These are phyloP conservation scores for Bombus affinis DNA, from an alignment of 1,140 invertebrate species.

Conservation along the genomic window DNA sequence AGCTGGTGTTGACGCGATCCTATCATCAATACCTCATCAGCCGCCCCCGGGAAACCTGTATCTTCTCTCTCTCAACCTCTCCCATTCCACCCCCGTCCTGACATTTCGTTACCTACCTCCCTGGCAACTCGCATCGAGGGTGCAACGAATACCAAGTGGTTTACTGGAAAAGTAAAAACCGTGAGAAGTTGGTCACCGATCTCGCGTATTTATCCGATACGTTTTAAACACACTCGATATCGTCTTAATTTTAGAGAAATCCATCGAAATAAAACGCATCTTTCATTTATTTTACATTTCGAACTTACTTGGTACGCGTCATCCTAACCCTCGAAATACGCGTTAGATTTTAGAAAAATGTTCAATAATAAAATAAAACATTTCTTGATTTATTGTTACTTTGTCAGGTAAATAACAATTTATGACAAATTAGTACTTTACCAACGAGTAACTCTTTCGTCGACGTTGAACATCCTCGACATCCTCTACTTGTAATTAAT, in stretches of 20 bases:
- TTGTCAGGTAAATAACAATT: accelerated
- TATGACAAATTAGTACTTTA: too few species aligned
- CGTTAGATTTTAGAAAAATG: too few species aligned
- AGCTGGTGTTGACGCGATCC: conserved; percentile 83
- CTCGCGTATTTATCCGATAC: not conserved
- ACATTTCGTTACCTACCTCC: conserved; percentile 50
- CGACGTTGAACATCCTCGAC: too few species aligned
- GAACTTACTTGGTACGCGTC: too few species aligned
- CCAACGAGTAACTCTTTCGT: too few species aligned
- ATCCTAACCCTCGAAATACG: too few species aligned
- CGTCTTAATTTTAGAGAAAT: too few species aligned
- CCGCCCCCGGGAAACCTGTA: conserved; percentile 80
- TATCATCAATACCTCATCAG: conserved; percentile 83
- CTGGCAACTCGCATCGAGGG: conserved; percentile 31
- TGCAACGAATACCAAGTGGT: conserved; percentile 71
- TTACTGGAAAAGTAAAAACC: conserved; percentile 55
- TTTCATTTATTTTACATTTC: too few species aligned
- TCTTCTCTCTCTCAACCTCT: conserved; percentile 66
- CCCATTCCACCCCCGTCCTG: conserved; percentile 45
- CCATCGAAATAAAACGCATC: too few species aligned
- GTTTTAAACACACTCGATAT: not conserved
- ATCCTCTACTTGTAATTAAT: too few species aligned
- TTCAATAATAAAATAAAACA: accelerated
- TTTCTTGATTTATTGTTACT: accelerated
- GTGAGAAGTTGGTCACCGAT: conserved; percentile 38